Conservation (phyloP, 2,888 invertebrate genomes). For the Danaus chrysippus region DNA sequence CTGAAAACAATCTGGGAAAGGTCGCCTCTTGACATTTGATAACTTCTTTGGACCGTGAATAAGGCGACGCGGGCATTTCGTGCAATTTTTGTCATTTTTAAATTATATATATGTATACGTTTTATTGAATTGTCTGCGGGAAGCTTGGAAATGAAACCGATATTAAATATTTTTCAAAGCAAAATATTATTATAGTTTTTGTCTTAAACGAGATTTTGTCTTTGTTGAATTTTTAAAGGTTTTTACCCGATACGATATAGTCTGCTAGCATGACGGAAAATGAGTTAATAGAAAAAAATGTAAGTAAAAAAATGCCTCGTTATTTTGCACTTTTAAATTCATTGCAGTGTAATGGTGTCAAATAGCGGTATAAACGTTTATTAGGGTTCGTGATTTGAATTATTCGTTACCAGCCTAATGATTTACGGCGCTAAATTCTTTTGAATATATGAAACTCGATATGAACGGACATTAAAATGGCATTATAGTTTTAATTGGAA, state of each 20-base stretch:
- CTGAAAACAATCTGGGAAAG: slow-evolving; percentile 60
- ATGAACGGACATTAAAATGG: not conserved
- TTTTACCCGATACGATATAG: too few species aligned
- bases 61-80: slow-evolving; percentile 38
- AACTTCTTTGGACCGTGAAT: slow-evolving; percentile 63
- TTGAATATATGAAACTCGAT: slow-evolving; percentile 2
- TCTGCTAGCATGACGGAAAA: not conserved
- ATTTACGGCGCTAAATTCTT: slow-evolving; percentile 17
- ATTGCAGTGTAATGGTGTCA: slow-evolving; percentile 60
- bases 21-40: slow-evolving; percentile 68
- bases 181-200: too few species aligned
- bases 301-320: not conserved
- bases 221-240: too few species aligned
- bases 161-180: too few species aligned
- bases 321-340: slow-evolving; percentile 55
- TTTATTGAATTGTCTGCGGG: slow-evolving; percentile 9
- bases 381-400: slow-evolving; percentile 66
- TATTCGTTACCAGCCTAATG: slow-evolving; percentile 21
- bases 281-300: not conserved
- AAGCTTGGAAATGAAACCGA: not conserved
- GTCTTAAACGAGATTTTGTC: too few species aligned
- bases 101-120: slow-evolving; percentile 22
- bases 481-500: not conserved
- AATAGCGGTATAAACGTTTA: slow-evolving; percentile 65
- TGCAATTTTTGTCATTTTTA: slow-evolving; percentile 40